A percentile compares a stretch with the other conserved stretches of the same genome.
Evolutionary conservation across 2,888 invertebrate species (phyloP).

Genomic region (Herminia tarsipennalis): DNA sequence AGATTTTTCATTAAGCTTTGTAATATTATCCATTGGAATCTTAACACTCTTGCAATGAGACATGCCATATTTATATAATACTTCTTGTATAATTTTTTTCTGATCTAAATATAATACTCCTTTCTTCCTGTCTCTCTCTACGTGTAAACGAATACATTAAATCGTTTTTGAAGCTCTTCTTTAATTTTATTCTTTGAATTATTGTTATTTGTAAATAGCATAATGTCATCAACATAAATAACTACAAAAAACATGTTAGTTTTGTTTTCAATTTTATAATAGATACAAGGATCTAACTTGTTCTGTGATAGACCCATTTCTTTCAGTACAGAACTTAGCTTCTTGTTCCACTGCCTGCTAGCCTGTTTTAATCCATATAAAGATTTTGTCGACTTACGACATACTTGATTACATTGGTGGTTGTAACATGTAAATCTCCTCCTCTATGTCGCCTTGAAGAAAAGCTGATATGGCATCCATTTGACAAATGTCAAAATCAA

Average conservation of each 20-base stretch:
- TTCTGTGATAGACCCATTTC: not conserved
- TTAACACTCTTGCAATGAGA: constrained; percentile 3
- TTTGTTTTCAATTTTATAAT: not conserved
- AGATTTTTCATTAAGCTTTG: constrained; percentile 7
- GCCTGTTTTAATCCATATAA: constrained; percentile 21
- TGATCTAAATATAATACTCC: constrained; percentile 2
- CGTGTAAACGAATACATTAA: not conserved
- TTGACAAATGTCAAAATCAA: not conserved
- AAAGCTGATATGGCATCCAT: constrained; percentile 2
- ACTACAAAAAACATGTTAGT: not conserved
- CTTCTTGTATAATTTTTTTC: constrained; percentile 3
- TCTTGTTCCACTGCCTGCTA: constrained; percentile 10
- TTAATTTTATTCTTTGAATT: not conserved
- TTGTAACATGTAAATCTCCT: not conserved
- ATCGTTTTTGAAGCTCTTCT: not conserved
- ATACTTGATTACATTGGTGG: constrained; percentile 5
- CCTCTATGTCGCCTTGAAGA: not conserved
- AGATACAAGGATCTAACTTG: constrained; percentile 1
- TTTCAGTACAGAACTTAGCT: not conserved
- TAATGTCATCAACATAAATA: not conserved
- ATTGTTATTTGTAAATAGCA: not conserved
- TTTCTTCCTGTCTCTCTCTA: constrained; percentile 4
- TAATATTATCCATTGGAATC: constrained; percentile 8
- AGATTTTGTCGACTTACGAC: constrained; percentile 11
- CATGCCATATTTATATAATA: constrained; percentile 8